Base-by-base conservation (phyloP, 2,113 vertebrate species). In the Aspiorhynchus laticeps region DNA sequence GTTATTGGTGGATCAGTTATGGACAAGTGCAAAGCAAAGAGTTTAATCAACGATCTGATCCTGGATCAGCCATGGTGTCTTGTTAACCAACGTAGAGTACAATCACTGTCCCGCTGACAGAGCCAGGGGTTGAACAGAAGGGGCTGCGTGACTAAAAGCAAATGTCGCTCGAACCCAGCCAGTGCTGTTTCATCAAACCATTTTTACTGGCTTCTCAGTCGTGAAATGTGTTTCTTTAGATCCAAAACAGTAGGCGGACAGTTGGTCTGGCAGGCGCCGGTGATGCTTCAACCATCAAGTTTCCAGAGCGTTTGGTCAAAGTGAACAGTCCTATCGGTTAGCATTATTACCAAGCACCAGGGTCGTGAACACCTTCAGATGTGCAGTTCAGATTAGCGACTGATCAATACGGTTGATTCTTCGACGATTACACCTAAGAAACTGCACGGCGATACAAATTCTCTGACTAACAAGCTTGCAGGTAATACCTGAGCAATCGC, bases 91-190 rank as follows among this genome's bases (percentile, higher is more conserved):
- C 26, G 24, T 76, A 33, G 38, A 48, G 33, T 28, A 33, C 56
- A 26, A n/a, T 83, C 46, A 46, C 21, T 53, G 61, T 17, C 33
- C 33, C 51, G 76, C 8, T 48, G 65, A 85, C 69, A 67, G 73
- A 84, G 88, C 82, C 77, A 80, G 84, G 80, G 82, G 86, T 46
- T 56, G 31, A 80, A 80, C 84, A 88, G 80, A 86, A 84, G 84
- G 80, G 71, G 67, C 77, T 59, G 43, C 24, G 26, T 17, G 26
- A 75, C 73, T 83, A 87, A 83, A 87, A 76, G 53, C 36, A 81
- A 69, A 83, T 84, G 67, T 84, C 5, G 48, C 48, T 74, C 48
- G 9, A 84, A 73, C 69, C 82, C 82, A 73, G 82, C 69, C 65
- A 73, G 69, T 59, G 75, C 69, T 12, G 46, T 75, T 88, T 61